Base-by-base conservation (phyloP, 2,888 invertebrate genomes). In the Lasiommata megera region DNA sequence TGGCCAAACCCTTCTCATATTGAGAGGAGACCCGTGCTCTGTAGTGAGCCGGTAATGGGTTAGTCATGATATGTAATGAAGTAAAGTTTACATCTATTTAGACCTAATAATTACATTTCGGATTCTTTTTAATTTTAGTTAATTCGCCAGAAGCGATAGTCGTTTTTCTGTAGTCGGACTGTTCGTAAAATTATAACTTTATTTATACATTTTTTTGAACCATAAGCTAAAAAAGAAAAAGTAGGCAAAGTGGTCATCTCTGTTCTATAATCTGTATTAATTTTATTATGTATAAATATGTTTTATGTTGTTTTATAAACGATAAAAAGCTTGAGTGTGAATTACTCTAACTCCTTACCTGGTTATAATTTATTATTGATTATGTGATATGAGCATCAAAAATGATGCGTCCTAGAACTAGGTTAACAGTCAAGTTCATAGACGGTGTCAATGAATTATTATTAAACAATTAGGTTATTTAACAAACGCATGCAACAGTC, bases 381-480 rank as follows among this genome's bases (percentile, higher is more conserved):
- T n/a, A n/a, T n/a, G n/a, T n/a, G n/a, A n/a, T n/a, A n/a, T n/a
- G n/a, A n/a, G n/a, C n/a, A n/a, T n/a, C n/a, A n/a, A n/a, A n/a
- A n/a, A n/a, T n/a, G n/a, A n/a, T n/a, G n/a, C 28, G 23, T 23
- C 31, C 14, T 29, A 44, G 31, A 58, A 52, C 43, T 50, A 58
- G 37, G 41, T 58, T 56, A 56, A 34, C 48, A 60, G 53, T 61
- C 63, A 65, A 65, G 65, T 63, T 65, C 65, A 63, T 61, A 61
- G 54, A 48, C 56, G 34, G 43, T 53, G 81, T 78, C 82, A 81
- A 76, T 80, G 77, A 79, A n/a, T n/a, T n/a, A n/a, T n/a, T n/a
- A 74, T 77, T 77, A 23, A 79, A 77, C 71, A 76, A 81, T 84
- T 80, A 77, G 80, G 80, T 80, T 79, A 83, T 79, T 70, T 70